A percentile compares a stretch with the other conserved stretches of the same genome.
Evolutionary conservation across 1,140 invertebrate genomes (phyloP).

Genomic region (Tribolium castaneum): DNA sequence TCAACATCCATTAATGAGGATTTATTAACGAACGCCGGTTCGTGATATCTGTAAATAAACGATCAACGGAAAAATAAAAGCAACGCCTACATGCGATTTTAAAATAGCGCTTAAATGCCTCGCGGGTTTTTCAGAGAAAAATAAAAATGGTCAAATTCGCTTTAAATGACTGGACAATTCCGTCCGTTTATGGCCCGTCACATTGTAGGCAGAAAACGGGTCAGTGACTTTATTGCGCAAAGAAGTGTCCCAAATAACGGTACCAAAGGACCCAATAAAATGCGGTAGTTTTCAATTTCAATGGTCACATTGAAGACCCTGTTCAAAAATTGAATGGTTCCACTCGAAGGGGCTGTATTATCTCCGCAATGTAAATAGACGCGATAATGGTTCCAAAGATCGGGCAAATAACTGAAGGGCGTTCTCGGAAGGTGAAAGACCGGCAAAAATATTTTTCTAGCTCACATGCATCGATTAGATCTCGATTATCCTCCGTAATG

Average conservation of each 20-base stretch:
- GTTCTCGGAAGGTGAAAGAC: conserved; percentile 4
- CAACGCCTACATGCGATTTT: too few species aligned
- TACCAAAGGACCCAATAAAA: not conserved
- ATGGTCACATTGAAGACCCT: not conserved
- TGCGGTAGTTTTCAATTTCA: not conserved
- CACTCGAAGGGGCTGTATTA: not conserved
- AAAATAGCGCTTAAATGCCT: too few species aligned
- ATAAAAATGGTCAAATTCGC: not conserved
- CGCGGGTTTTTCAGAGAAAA: too few species aligned
- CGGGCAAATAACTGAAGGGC: conserved; percentile 9
- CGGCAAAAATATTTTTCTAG: not conserved
- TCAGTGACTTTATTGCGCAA: not conserved
- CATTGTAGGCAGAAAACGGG: not conserved
- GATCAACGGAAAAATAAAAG: too few species aligned
- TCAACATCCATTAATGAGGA: too few species aligned
- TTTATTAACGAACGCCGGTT: too few species aligned
- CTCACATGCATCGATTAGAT: not conserved
- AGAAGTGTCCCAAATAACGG: not conserved
- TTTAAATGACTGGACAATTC: not conserved
- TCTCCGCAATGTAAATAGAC: not conserved
- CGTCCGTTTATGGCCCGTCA: not conserved
- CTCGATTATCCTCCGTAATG: not conserved
- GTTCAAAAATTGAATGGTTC: not conserved
- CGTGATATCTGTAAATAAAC: too few species aligned
- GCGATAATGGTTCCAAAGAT: conserved; percentile 15